Conservation (phyloP, 2,888 invertebrate genomes). For the Phortica magna region DNA sequence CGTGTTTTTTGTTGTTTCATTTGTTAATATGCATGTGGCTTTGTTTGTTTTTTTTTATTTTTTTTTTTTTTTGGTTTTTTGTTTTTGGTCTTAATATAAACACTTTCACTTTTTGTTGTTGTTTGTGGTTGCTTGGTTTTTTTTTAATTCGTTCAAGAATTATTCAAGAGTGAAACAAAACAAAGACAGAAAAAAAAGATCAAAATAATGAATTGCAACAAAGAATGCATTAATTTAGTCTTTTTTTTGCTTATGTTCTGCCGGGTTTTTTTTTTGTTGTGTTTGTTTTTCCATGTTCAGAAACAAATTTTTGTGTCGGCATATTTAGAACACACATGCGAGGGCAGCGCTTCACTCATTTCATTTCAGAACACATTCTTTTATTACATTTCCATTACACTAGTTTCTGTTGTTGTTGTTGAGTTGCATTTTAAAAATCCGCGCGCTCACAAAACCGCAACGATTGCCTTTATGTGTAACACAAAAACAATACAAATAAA, state of each 20-base stretch:
- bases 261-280: constrained; percentile 45
- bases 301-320: too few relatives aligned
- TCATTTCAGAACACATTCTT: background rate
- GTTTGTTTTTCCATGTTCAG: background rate
- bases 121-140: constrained; percentile 36
- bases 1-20: background rate
- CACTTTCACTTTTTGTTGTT: constrained; percentile 63
- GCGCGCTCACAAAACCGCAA: constrained; percentile 15
- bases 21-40: constrained; percentile 20
- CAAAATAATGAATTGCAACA: background rate
- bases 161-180: constrained; percentile 49
- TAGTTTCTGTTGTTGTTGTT: background rate
- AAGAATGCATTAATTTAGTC: constrained; percentile 37
- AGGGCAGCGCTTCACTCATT: too few relatives aligned
- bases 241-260: constrained; percentile 50
- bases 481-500: background rate
- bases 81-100: constrained; percentile 34
- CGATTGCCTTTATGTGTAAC: constrained; percentile 9
- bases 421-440: background rate
- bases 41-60: constrained; percentile 18
- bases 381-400: constrained; percentile 15
- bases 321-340: background rate
- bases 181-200: constrained; percentile 43
- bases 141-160: constrained; percentile 51
- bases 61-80: background rate